A percentile compares a stretch with the other conserved stretches of the same genome.
Evolutionary conservation across 1,140 invertebrate genomes (phyloP).

Genomic region (Neotoxoptera formosana): DNA sequence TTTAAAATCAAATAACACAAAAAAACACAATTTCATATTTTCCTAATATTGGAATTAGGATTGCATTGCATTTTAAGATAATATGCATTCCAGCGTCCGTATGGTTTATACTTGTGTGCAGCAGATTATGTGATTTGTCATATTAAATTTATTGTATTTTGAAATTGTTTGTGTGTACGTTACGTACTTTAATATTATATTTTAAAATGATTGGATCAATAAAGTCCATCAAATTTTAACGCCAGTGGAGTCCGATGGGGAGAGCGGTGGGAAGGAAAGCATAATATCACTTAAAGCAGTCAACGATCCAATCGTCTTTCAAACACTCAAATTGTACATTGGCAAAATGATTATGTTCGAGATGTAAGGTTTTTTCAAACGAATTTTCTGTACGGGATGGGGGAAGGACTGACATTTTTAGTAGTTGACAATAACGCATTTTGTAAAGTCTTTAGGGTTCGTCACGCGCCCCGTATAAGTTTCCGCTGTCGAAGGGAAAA

Average conservation of each 20-base stretch:
- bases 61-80: not conserved
- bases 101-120: not conserved
- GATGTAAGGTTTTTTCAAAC: not conserved
- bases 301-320: not conserved
- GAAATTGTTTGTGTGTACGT: not conserved
- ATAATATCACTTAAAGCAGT: not conserved
- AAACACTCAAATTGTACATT: not conserved
- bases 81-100: not conserved
- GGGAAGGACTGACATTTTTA: not conserved
- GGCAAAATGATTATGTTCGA: not conserved
- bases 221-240: not conserved
- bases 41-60: not conserved
- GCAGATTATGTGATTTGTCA: not conserved
- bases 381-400: not conserved
- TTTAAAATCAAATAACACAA: not conserved
- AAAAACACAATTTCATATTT: not conserved
- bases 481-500: not conserved
- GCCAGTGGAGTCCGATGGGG: not conserved
- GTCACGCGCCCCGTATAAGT: not conserved
- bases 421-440: conserved; percentile 16
- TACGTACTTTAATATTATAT: conserved; percentile 20
- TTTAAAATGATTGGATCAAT: conserved; percentile 10
- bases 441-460: conserved; percentile 3
- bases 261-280: not conserved
- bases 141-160: conserved; percentile 15